A percentile compares a stretch with the other conserved stretches of the same genome.
phyloP scores from a whole-genome alignment of 2,797 vertebrate genomes.

The Macropus fuliginosus region DNA sequence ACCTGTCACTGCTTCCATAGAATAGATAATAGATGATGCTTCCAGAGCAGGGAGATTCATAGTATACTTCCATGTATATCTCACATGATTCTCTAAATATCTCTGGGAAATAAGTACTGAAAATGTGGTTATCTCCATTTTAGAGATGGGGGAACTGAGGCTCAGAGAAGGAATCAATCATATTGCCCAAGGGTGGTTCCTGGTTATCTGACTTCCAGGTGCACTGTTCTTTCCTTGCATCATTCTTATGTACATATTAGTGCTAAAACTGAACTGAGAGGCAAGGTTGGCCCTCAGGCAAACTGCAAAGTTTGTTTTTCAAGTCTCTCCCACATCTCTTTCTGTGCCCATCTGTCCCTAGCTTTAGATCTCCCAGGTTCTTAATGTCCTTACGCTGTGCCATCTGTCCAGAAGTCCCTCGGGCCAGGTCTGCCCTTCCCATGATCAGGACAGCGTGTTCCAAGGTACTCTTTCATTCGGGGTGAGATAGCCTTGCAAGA shows the following conservation, averaged over 20 bases:
- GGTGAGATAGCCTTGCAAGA: not conserved
- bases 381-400: not conserved
- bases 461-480: not conserved
- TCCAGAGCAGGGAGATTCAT: not conserved
- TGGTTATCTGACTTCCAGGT: not conserved
- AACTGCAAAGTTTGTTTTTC: not conserved
- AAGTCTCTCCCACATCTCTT: not conserved
- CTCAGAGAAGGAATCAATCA: not conserved
- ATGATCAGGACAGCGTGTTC: not conserved
- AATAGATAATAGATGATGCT: not conserved
- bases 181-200: not conserved
- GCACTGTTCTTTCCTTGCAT: not conserved
- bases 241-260: not conserved
- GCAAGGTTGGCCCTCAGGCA: not conserved
- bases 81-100: not conserved
- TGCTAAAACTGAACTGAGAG: not conserved
- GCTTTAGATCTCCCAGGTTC: not conserved
- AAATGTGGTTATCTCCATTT: not conserved
- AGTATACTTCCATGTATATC: not conserved
- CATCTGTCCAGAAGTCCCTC: not conserved
- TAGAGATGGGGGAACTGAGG: not conserved
- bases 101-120: not conserved
- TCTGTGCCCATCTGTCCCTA: not conserved
- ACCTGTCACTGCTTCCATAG: not conserved
- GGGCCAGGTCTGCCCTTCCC: not conserved